Evolutionary conservation across 2,113 vertebrate genomes (phyloP), one percentile per base, ranked within the genome.

Genomic region (Amblyopsis rosae): DNA sequence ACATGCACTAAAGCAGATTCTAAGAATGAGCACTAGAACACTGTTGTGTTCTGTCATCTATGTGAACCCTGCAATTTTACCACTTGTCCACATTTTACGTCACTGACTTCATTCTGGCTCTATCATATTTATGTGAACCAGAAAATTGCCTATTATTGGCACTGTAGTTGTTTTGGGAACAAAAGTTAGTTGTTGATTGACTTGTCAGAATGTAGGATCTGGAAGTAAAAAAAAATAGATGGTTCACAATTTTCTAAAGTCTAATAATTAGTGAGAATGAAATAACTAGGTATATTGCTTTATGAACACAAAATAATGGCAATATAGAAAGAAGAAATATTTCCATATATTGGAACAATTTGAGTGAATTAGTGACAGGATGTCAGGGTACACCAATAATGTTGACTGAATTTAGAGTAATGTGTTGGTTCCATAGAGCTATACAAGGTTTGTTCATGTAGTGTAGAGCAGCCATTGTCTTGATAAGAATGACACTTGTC

Each of bases 311-410:
- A 1, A 51, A 12, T 51, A 51, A 51, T 51, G 49, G 11, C 4
- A 4, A 3, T 51, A 12, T 12, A 51, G 9, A 51, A 12, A 51
- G 0, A 51, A 51, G 1, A 51, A 51, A 12, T 15, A 45, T 59
- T 45, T 69, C 15, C 33, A 3, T 59, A 0, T 17, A 66, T 54
- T 55, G 51, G 16, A 49, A 45, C 35, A 19, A 65, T 33, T 16
- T n/a, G 3, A 41, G 26, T 53, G 12, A 79, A 58, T 68, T n/a
- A 16, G 49, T 12, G 60, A 61, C 59, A 60, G n/a, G 7, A n/a
- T 62, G 15, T 65, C 53, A 51, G 50, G 46, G 62, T 62, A 62
- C 76, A 15, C 26, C 51, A 5, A 73, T 50, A 58, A 12, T 50
- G 19, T 62, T 10, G 17, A 33, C 45, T 69, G 54, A 26, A 19